phyloP scores from a whole-genome alignment of 2,113 vertebrate species.

The Antechinus flavipes region DNA sequence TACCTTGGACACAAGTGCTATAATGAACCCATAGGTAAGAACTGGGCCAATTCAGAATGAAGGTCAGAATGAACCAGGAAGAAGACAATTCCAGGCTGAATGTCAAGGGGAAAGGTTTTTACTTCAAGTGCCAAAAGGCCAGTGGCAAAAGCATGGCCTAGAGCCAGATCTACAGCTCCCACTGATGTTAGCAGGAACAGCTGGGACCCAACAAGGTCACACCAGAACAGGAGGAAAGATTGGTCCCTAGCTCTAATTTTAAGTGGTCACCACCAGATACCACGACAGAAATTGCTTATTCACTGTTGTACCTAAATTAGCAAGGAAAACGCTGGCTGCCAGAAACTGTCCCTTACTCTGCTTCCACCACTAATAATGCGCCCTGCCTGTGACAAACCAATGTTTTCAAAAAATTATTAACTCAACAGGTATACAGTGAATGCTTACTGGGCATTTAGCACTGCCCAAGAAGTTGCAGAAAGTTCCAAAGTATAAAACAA shows the following conservation, averaged over 20 bases:
- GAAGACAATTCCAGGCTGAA: slow-evolving; percentile 70
- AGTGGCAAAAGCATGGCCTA: slow-evolving; percentile 24
- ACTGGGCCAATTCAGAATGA: slow-evolving; percentile 63
- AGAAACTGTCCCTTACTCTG: not conserved
- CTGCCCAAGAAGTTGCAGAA: not conserved
- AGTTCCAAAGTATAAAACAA: not conserved
- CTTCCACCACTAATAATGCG: not conserved
- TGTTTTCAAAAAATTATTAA: not conserved
- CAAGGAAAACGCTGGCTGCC: not conserved
- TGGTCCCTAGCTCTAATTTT: not conserved
- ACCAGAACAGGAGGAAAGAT: not conserved
- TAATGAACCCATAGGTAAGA: slow-evolving; percentile 16
- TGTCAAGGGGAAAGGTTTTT: slow-evolving; percentile 75
- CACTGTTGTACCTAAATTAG: not conserved
- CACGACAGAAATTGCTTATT: not conserved
- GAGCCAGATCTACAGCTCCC: slow-evolving; percentile 5
- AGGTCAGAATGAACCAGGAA: slow-evolving; percentile 76
- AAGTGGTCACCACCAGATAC: not conserved
- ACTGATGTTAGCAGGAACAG: not conserved
- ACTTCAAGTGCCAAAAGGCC: slow-evolving; percentile 40
- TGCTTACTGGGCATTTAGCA: not conserved
- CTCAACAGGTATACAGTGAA: not conserved
- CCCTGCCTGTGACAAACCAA: not conserved
- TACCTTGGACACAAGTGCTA: not conserved
- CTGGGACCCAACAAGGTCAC: not conserved